Conservation (phyloP, 2,113 vertebrate genomes). For the Aythya baeri region DNA sequence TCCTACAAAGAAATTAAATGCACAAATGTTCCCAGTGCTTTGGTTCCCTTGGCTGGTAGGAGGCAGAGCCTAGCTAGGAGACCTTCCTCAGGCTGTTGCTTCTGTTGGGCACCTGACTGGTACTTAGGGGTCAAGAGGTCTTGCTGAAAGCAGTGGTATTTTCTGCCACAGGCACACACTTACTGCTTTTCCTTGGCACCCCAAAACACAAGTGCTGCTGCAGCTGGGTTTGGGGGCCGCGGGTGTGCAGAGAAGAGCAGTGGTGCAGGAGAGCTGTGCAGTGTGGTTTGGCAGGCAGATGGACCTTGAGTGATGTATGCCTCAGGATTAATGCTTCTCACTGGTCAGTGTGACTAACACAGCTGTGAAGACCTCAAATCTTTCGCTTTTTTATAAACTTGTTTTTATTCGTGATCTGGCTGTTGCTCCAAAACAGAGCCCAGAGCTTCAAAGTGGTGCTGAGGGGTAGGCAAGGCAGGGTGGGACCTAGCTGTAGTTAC, state of each 20-base stretch:
- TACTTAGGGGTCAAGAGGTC: neutral
- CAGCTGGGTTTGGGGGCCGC: neutral
- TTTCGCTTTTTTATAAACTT: neutral
- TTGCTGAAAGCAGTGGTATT: neutral
- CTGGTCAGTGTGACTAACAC: neutral
- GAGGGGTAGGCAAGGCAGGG: neutral
- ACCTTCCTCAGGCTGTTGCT: neutral
- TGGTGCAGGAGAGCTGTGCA: rapidly evolving
- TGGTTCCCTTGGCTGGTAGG: neutral
- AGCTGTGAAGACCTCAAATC: neutral
- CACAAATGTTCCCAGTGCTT: neutral
- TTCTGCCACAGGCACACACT: no score
- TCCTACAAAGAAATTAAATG: neutral
- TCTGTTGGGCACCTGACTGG: neutral
- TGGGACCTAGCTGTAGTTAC: neutral
- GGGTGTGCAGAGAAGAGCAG: neutral
- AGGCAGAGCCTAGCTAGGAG: neutral
- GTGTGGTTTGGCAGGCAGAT: no score
- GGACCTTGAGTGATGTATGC: neutral
- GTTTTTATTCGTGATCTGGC: neutral
- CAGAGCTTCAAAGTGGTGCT: neutral
- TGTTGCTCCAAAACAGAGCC: neutral
- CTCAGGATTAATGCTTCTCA: neutral
- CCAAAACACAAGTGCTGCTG: neutral
- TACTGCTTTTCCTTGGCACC: neutral